These are phyloP conservation scores for Dynastes tityus DNA, from an alignment of 2,888 invertebrate genomes.

Conservation along the genomic window DNA sequence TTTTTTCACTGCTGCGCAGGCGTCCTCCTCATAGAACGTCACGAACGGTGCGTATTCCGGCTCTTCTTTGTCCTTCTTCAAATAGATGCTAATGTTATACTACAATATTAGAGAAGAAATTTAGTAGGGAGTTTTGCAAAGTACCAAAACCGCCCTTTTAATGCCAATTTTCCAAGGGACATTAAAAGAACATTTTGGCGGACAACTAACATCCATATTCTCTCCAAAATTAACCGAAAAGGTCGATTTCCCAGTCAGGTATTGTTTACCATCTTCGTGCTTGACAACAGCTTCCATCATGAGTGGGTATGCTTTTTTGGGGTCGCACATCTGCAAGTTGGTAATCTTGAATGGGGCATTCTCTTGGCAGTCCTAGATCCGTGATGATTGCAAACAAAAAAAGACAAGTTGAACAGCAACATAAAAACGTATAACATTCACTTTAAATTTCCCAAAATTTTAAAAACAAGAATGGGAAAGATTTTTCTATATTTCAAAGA, in stretches of 20 bases:
- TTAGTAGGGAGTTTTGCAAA: neutral
- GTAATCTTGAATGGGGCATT: constrained; percentile 21
- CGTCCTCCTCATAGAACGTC: constrained; percentile 47
- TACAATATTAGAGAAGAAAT: neutral
- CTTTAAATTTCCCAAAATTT: too few relatives aligned
- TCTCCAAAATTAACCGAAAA: constrained; percentile 46
- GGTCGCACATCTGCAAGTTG: constrained; percentile 44
- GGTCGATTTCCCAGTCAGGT: constrained; percentile 15
- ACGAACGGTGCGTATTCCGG: constrained; percentile 18
- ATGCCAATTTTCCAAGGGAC: too few relatives aligned
- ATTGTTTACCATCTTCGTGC: constrained; percentile 41
- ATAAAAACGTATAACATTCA: too few relatives aligned
- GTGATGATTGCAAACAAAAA: too few relatives aligned
- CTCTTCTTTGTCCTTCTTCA: constrained; percentile 42
- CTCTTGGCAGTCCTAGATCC: too few relatives aligned
- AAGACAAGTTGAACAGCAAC: too few relatives aligned
- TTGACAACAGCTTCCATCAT: neutral
- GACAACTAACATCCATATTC: constrained; percentile 42
- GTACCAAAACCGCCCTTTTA: neutral
- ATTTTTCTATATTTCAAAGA: too few relatives aligned
- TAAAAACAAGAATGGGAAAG: too few relatives aligned
- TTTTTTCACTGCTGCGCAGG: constrained; percentile 46
- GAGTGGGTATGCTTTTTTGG: constrained; percentile 38
- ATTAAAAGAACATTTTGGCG: too few relatives aligned
- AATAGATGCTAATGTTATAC: constrained; percentile 34